Conservation (phyloP, 2,113 vertebrate genomes). For the Indri indri region DNA sequence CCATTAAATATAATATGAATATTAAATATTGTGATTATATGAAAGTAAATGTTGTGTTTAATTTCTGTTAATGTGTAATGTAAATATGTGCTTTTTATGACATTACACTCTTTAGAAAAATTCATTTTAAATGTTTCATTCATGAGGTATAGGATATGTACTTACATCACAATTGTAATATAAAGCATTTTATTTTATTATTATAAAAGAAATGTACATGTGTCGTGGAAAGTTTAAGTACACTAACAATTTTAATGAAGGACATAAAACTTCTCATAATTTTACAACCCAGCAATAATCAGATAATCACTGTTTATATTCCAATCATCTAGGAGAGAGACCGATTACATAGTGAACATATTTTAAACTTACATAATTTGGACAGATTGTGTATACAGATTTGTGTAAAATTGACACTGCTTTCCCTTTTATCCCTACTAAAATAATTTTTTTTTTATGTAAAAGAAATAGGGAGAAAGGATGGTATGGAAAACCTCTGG, state of each 20-base stretch:
- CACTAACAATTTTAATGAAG: neutral
- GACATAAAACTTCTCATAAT: neutral
- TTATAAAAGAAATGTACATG: neutral
- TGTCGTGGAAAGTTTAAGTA: neutral
- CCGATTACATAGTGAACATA: neutral
- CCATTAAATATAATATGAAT: neutral
- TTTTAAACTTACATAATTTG: neutral
- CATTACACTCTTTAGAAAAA: neutral
- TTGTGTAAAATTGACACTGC: neutral
- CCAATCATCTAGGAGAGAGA: neutral
- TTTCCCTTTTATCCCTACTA: no score
- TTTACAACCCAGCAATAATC: neutral
- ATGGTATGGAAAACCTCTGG: constrained; percentile 10
- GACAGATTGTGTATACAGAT: neutral
- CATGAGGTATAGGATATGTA: neutral
- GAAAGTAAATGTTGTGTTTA: neutral
- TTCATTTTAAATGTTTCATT: neutral
- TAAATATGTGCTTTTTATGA: neutral
- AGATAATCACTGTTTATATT: neutral
- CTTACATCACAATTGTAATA: neutral
- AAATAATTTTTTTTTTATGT: no score
- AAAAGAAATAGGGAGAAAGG: neutral
- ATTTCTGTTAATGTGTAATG: neutral
- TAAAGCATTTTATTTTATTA: neutral
- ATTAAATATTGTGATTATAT: neutral